phyloP scores from a whole-genome alignment of 2,888 invertebrate genomes.

The Ennomos erosarius region DNA sequence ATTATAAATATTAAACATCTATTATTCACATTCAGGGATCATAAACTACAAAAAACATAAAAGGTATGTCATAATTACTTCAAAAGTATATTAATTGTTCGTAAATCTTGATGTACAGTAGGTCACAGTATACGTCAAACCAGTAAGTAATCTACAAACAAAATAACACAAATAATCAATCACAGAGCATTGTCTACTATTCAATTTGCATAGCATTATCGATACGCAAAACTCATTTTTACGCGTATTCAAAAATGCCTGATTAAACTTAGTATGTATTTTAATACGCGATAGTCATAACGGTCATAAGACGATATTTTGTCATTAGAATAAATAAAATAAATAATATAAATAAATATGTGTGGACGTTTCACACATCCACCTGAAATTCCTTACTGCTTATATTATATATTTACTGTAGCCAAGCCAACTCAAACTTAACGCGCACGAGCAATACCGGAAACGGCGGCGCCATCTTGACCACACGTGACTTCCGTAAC shows the following conservation, averaged over 20 bases:
- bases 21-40: no score
- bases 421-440: slow-evolving; percentile 14
- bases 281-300: no score
- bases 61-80: slow-evolving; percentile 5
- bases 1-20: no score
- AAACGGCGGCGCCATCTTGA: slow-evolving; percentile 55
- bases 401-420: slow-evolving; percentile 2
- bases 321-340: no score
- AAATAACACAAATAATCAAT: background rate
- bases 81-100: slow-evolving; percentile 6
- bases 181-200: no score
- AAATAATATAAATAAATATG: no score
- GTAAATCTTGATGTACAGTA: slow-evolving; percentile 4
- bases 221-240: no score
- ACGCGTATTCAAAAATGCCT: no score
- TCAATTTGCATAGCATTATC: no score
- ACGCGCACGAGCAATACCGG: slow-evolving; percentile 45
- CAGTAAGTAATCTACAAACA: slow-evolving; percentile 1
- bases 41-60: background rate
- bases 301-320: background rate
- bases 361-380: no score
- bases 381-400: background rate
- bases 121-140: background rate
- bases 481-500: slow-evolving; percentile 59
- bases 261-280: no score